Evolutionary conservation across 2,888 invertebrate species (phyloP), one percentile per base, ranked within the genome.

Genomic region (Drosophila prolongata): DNA sequence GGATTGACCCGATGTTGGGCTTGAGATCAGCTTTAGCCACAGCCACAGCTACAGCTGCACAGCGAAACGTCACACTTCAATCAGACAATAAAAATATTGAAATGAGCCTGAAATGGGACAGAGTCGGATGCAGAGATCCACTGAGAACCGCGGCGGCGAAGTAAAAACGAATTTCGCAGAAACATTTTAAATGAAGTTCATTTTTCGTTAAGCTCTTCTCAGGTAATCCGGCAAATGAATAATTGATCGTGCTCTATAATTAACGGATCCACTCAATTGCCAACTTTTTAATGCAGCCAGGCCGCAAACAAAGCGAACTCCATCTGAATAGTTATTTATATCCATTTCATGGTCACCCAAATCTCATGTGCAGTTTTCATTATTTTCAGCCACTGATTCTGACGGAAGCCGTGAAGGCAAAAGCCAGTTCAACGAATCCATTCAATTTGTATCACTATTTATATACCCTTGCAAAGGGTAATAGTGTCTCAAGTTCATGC

Each of bases 151-250:
- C 47, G 56, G 54, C 61, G 65, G 68, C 65, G 43, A 76, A 78
- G 72, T 78, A 66, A 80, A 83, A 84, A 76, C 64, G 78, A 79
- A 83, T 79, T 82, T 83, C 82, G 82, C 88, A 87, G 82, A 83
- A 83, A 87, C 88, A 87, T 74, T 83, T 83, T 87, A 87, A 85
- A 77, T 84, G 81, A 87, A 82, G 81, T 78, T 87, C 66, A 77
- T 72, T 78, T 78, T 64, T 53, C 24, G 71, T 13, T 37, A 27
- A 44, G 58, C 78, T 57, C 69, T 68, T 72, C 87, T 57, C 82
- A 86, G 84, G 84, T 88, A 85, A 88, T 86, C 87, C 71, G 79
- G 79, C 75, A 87, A 88, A 85, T 85, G 84, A 85, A 88, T 85
- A 85, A 85, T 88, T 85, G 87, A 87, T 87, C 84, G 80, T 13